Evolutionary conservation across 2,888 invertebrate species (phyloP).

Genomic region (Lasioglossum lativentre): DNA sequence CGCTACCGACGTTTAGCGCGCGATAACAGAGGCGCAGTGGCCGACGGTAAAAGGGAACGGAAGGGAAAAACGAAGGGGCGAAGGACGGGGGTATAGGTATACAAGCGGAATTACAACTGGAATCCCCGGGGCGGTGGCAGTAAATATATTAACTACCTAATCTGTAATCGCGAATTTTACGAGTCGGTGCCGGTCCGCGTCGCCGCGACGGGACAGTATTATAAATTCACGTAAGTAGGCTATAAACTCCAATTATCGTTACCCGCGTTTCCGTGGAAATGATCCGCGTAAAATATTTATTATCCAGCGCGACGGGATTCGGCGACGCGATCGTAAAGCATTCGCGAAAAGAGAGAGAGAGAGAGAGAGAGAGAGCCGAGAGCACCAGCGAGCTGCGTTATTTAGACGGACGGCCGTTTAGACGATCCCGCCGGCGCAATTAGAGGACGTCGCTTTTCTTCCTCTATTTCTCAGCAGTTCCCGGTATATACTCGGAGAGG

Average conservation of each 20-base stretch:
- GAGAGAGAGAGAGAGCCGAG: constrained; percentile 9
- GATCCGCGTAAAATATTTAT: constrained; percentile 68
- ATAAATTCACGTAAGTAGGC: constrained; percentile 65
- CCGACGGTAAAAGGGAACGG: not conserved
- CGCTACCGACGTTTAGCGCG: constrained; percentile 30
- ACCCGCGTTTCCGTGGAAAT: constrained; percentile 65
- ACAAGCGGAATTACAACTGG: constrained; percentile 37
- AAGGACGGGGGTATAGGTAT: not conserved
- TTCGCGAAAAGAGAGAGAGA: constrained; percentile 2
- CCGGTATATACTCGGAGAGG: not conserved
- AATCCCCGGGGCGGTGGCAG: constrained; percentile 22
- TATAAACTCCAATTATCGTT: constrained; percentile 71
- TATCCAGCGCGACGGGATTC: constrained; percentile 49
- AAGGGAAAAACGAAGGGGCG: not conserved
- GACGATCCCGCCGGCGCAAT: constrained; percentile 34
- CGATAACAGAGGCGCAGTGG: constrained; percentile 8
- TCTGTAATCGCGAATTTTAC: constrained; percentile 65
- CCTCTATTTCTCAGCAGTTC: constrained; percentile 1
- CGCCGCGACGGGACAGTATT: constrained; percentile 40
- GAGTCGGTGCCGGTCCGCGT: constrained; percentile 36
- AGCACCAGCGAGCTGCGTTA: constrained; percentile 25
- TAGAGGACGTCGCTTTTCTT: constrained; percentile 23
- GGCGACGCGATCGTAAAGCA: constrained; percentile 61
- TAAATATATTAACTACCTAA: constrained; percentile 63
- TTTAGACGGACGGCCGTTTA: constrained; percentile 37